A percentile compares a stretch with the other conserved stretches of the same genome.
These are phyloP conservation scores for Troides aeacus DNA, from an alignment of 2,888 invertebrate species.

Conservation along the genomic window DNA sequence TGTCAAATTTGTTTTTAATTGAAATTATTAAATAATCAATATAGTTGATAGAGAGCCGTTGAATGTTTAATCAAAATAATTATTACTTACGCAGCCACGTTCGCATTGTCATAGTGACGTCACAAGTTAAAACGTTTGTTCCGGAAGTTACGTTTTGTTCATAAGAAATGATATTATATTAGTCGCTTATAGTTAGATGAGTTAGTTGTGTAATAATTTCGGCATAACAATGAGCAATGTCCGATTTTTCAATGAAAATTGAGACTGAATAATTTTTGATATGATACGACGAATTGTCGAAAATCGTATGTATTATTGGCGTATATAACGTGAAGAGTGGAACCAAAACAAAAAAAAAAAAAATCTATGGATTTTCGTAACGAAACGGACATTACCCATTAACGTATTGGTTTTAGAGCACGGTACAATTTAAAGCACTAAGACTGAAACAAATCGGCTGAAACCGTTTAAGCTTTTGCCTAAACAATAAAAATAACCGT, in stretches of 20 bases:
- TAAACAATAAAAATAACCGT: conserved; percentile 44
- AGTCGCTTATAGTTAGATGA: conserved; percentile 44
- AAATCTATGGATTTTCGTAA: conserved; percentile 26
- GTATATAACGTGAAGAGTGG: conserved; percentile 14
- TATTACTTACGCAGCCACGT: conserved; percentile 26
- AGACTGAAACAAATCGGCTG: conserved; percentile 73
- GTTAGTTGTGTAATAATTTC: conserved; percentile 40
- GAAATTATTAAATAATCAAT: conserved; percentile 21
- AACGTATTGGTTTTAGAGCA: conserved; percentile 48
- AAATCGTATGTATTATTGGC: conserved; percentile 19
- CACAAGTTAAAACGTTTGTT: conserved; percentile 19
- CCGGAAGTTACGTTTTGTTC: conserved; percentile 11
- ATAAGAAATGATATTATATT: conserved; percentile 32
- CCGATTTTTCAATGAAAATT: conserved; percentile 32
- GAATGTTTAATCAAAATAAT: conserved; percentile 30
- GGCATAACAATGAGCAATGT: conserved; percentile 39
- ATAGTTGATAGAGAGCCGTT: conserved; percentile 29
- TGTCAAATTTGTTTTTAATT: conserved; percentile 39
- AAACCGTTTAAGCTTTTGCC: conserved; percentile 55
- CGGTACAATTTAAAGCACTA: conserved; percentile 69
- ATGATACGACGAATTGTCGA: conserved; percentile 9
- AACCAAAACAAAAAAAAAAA: conserved; percentile 11
- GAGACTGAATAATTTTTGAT: conserved; percentile 23
- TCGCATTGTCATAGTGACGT: conserved; percentile 24
- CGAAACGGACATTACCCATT: conserved; percentile 55